Evolutionary conservation across 2,797 vertebrate species (phyloP).

Genomic region (Tapera naevia): DNA sequence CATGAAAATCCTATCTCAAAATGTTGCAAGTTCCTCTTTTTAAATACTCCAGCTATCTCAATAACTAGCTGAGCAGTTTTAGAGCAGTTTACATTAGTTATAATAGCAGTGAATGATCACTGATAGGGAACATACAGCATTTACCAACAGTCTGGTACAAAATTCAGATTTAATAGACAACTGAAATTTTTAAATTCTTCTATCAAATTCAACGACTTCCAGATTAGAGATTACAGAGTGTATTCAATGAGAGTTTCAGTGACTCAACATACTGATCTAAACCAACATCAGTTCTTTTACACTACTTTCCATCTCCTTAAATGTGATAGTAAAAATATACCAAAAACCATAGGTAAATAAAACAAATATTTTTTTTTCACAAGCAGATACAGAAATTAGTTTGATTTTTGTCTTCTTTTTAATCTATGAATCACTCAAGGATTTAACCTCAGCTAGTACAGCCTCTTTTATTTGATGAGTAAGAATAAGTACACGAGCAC

Average conservation of each 20-base stretch:
- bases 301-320: background rate
- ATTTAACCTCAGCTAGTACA: background rate
- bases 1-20: background rate
- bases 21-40: background rate
- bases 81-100: background rate
- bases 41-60: background rate
- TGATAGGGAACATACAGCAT: background rate
- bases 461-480: background rate
- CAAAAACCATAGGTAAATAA: background rate
- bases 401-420: no score
- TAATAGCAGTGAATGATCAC: background rate
- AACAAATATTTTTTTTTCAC: background rate
- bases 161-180: background rate
- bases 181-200: background rate
- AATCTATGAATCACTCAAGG: background rate
- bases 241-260: background rate
- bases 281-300: background rate
- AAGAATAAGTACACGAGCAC: background rate
- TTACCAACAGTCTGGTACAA: background rate
- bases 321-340: background rate
- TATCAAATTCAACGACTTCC: background rate
- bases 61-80: background rate
- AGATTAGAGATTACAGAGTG: background rate
- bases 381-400: background rate
- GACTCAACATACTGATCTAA: background rate